Base-by-base conservation (phyloP, 2,797 vertebrate species). In the Sebastes wilsoni region DNA sequence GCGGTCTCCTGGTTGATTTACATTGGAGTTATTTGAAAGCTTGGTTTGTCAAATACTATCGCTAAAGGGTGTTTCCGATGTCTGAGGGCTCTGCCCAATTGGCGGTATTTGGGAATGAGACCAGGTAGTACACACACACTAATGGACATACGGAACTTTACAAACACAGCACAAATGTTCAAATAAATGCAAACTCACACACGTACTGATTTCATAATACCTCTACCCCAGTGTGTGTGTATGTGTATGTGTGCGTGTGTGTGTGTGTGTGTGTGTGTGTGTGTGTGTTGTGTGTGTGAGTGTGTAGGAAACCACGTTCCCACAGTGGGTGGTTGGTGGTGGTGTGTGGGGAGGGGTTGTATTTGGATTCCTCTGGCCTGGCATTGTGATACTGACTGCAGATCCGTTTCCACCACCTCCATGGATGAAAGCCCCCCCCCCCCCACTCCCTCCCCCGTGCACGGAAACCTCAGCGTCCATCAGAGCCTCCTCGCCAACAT, bases 261-360 rank as follows among this genome's bases (percentile, higher is more conserved):
- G 67, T 75, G 82, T 4, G 32, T 10, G 8, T 71, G 69, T 61
- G 84, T 68, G 80, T 66, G 36, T 36, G 4, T 12, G 58, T 72
- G 49, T 79, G 80, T 14, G 73, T 74, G 71, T 42, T 28, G 5
- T 61, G 46, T 70, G 82, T 66, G 58, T 75, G 54, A 69, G 62
- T 75, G 54, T 79, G 80, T 18, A 30, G 70, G 89, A 89, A 94
- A 93, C 92, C 94, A 87, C 92, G 92, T 94, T 95, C 91, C 88
- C 94, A 93, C 76, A 92, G 87, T 80, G 75, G 75, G 77, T 23
- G 68, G 61, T 79, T 10, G 38, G 38, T 38, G 22, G 42, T n/a
- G 30, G 8, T 52, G 18, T 60, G 8, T 36, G 34, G 38, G 86
- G 80, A 71, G 82, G 55, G 72, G 62, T 0, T 20, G 8, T 52